Evolutionary conservation across 2,888 invertebrate species (phyloP).

Genomic region (Agriopis marginaria): DNA sequence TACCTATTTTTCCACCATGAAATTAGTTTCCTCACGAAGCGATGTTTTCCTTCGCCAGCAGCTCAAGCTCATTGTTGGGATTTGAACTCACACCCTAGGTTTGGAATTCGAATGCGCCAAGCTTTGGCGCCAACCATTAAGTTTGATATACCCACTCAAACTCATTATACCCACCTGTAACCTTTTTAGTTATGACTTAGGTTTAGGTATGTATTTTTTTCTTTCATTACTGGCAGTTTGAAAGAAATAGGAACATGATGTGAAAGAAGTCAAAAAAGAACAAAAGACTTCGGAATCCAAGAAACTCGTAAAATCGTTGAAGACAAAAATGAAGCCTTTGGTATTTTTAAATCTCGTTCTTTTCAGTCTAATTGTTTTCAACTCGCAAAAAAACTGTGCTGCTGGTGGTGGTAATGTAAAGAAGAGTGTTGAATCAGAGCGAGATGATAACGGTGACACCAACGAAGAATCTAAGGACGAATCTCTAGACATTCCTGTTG

Average conservation of each 20-base stretch:
- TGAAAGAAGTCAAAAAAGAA: slow-evolving; percentile 64
- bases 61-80: too few relatives aligned
- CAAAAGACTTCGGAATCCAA: slow-evolving; percentile 40
- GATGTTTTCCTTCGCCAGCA: too few relatives aligned
- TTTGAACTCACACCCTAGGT: too few relatives aligned
- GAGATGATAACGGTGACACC: slow-evolving; percentile 68
- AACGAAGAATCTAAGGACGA: slow-evolving; percentile 71
- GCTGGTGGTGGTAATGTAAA: slow-evolving; percentile 69
- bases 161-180: too few relatives aligned
- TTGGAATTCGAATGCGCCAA: too few relatives aligned
- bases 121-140: too few relatives aligned
- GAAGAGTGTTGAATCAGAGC: slow-evolving; percentile 71
- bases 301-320: slow-evolving; percentile 14
- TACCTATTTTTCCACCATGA: too few relatives aligned
- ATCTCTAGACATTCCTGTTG: slow-evolving; percentile 67
- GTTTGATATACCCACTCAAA: not conserved
- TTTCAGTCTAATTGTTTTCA: slow-evolving; percentile 56
- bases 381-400: slow-evolving; percentile 53
- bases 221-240: slow-evolving; percentile 30
- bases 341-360: slow-evolving; percentile 57
- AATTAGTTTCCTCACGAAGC: too few relatives aligned
- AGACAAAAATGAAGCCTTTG: slow-evolving; percentile 34
- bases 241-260: slow-evolving; percentile 7
- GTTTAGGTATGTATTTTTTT: not conserved
- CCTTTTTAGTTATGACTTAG: not conserved